Percentiles rank a stretch among this genome's conserved stretches.
Conservation (phyloP, 2,888 invertebrate species). For the Oegoconia quadripuncta region DNA sequence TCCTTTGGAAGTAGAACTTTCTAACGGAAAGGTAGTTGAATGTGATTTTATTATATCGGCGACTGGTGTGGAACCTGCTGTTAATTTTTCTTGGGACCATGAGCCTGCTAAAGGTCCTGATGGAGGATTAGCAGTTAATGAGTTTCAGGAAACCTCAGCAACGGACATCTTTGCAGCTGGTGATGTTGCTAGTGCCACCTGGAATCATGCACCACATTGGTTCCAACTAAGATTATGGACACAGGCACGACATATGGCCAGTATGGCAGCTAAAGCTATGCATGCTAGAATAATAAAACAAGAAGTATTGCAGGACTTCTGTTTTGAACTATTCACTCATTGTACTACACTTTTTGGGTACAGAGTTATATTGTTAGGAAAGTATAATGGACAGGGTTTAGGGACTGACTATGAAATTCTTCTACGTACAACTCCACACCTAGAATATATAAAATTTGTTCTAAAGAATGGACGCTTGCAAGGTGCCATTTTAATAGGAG, state of each 20-base stretch:
- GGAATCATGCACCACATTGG: slow-evolving; percentile 90
- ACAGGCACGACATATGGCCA: slow-evolving; percentile 98
- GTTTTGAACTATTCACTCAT: slow-evolving; percentile 98
- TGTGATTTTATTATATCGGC: slow-evolving; percentile 97
- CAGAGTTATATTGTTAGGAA: slow-evolving; percentile 94
- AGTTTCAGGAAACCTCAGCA: slow-evolving; percentile 89
- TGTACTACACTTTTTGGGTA: slow-evolving; percentile 96
- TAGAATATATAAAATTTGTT: slow-evolving; percentile 93
- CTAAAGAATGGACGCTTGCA: slow-evolving; percentile 90
- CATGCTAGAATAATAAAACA: slow-evolving; percentile 80
- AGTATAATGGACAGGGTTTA: slow-evolving; percentile 95
- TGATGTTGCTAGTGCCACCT: slow-evolving; percentile 92
- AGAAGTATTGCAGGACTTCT: slow-evolving; percentile 91
- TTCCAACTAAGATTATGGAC: slow-evolving; percentile 98
- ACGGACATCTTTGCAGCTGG: slow-evolving; percentile 95
- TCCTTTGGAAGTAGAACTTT: slow-evolving; percentile 86
- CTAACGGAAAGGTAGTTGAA: slow-evolving; percentile 83
- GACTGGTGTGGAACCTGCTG: slow-evolving; percentile 91
- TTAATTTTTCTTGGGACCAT: slow-evolving; percentile 76
- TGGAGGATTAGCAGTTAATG: slow-evolving; percentile 92
- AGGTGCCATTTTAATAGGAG: slow-evolving; percentile 97
- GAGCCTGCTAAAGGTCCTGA: slow-evolving; percentile 80
- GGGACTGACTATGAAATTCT: slow-evolving; percentile 89
- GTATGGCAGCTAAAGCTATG: slow-evolving; percentile 96
- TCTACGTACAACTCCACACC: slow-evolving; percentile 88